Base-by-base conservation (phyloP, 2,113 vertebrate genomes). In the Istiophorus platypterus region DNA sequence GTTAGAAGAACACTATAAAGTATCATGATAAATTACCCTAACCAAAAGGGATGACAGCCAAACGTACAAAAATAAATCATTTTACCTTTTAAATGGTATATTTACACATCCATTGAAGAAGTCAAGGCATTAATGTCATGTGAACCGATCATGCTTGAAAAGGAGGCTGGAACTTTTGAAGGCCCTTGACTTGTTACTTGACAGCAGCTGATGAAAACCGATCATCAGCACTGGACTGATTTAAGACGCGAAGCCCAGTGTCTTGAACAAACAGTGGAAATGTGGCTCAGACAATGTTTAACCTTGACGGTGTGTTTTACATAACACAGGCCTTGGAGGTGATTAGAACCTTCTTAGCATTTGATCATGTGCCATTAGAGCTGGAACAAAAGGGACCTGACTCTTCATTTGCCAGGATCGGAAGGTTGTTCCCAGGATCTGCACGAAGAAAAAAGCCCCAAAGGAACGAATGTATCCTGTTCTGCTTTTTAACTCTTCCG, bases 291-390 rank as follows among this genome's bases (percentile, higher is more conserved):
- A 82, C 45, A 58, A 52, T 11, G 18, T 67, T 57, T 88, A 73
- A 82, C 85, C 81, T 78, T 77, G 80, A 82, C 57, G 11, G 12
- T 37, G 62, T 73, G 29, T 85, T 88, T 78, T 61, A 72, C 62
- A 85, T 64, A 41, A 31, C 58, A 75, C 77, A 81, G 71, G 84
- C 85, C 67, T 72, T 5, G 9, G 72, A 78, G 75, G 85, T 81
- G 82, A 88, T 84, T 58, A 87, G 75, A 73, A 73, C 74, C 70
- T 84, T 78, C 70, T 80, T 75, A 87, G 57, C 57, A 72, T 83
- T 82, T 73, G 78, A 90, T 80, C 87, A 80, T 75, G 81, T 52
- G 52, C 39, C 76, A 89, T 87, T 81, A 79, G 72, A 91, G 84
- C 81, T 89, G 39, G 61, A 79, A 68, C 29, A 90, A 11, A 15